A percentile compares a stretch with the other conserved stretches of the same genome.
Evolutionary conservation across 2,797 vertebrate species (phyloP).

Genomic region (Synanceia verrucosa): DNA sequence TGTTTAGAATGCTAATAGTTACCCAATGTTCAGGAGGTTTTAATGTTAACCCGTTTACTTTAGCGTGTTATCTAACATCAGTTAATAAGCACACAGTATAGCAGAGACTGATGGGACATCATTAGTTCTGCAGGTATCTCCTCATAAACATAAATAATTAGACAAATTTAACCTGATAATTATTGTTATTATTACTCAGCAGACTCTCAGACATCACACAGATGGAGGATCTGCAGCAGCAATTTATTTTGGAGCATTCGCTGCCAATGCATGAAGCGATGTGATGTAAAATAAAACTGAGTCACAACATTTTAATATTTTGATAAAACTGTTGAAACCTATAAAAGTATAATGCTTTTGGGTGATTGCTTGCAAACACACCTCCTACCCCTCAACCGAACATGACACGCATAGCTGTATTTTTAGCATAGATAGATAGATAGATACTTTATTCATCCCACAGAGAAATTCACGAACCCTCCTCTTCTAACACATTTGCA

Average conservation of each 20-base stretch:
- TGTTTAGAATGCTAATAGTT: not conserved
- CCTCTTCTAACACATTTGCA: slow-evolving; percentile 31
- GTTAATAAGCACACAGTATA: not conserved
- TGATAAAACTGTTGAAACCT: not conserved
- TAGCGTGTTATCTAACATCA: not conserved
- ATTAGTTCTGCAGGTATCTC: not conserved
- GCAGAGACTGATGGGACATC: not conserved
- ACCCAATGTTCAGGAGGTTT: not conserved
- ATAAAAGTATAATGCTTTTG: not conserved
- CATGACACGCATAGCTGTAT: not conserved
- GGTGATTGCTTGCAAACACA: not conserved
- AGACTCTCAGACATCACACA: slow-evolving; percentile 14
- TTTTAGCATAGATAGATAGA: no score
- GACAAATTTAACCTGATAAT: not conserved
- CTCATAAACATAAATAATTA: not conserved
- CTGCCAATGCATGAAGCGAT: not conserved
- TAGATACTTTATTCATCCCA: no score
- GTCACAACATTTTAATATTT: not conserved
- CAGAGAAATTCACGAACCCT: no score
- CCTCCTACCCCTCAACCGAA: not conserved
- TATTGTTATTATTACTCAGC: not conserved
- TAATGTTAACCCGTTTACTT: not conserved
- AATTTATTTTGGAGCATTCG: slow-evolving; percentile 24
- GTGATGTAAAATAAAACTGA: not conserved
- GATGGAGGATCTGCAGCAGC: slow-evolving; percentile 20